Conservation (phyloP, 2,888 invertebrate genomes). For the Drosophila mulleri region DNA sequence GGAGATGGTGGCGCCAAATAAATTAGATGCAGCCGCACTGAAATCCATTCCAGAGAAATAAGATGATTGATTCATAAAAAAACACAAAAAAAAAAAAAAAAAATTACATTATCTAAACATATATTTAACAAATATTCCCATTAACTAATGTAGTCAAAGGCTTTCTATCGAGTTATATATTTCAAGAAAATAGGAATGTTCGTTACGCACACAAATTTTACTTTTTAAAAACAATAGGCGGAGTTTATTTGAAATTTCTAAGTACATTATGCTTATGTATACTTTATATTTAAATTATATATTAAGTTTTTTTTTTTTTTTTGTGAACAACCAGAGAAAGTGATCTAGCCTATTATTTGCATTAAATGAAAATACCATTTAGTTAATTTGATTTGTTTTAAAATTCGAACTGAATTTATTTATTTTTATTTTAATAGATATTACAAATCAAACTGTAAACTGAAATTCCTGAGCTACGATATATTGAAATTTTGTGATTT, state of each 20-base stretch:
- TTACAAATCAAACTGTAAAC: conserved; percentile 39
- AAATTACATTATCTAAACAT: conserved; percentile 17
- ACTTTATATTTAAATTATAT: conserved; percentile 7
- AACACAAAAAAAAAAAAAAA: no score
- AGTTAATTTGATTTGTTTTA: conserved; percentile 19
- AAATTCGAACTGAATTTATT: conserved; percentile 25
- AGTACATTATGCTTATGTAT: conserved; percentile 46
- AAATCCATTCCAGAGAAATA: conserved; percentile 84
- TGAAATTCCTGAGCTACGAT: conserved; percentile 45
- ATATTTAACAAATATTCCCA: conserved; percentile 26
- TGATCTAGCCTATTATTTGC: conserved; percentile 46
- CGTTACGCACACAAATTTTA: conserved; percentile 8
- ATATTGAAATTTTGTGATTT: conserved; percentile 47
- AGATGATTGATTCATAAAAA: conserved; percentile 6
- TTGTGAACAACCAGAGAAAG: conserved; percentile 26
- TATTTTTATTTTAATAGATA: conserved; percentile 10
- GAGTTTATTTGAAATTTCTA: conserved; percentile 1
- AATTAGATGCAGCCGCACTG: conserved; percentile 67
- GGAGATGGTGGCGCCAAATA: conserved; percentile 39
- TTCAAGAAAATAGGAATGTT: conserved; percentile 10
- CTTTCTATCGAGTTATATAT: conserved; percentile 13
- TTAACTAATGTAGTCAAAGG: conserved; percentile 15
- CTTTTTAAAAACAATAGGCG: neutral
- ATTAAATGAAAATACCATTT: conserved; percentile 22
- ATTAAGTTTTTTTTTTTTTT: conserved; percentile 24